Percentiles rank a stretch among this genome's conserved stretches.
Evolutionary conservation across 2,888 invertebrate genomes (phyloP).

Genomic region (Sinhomidia bicolor): DNA sequence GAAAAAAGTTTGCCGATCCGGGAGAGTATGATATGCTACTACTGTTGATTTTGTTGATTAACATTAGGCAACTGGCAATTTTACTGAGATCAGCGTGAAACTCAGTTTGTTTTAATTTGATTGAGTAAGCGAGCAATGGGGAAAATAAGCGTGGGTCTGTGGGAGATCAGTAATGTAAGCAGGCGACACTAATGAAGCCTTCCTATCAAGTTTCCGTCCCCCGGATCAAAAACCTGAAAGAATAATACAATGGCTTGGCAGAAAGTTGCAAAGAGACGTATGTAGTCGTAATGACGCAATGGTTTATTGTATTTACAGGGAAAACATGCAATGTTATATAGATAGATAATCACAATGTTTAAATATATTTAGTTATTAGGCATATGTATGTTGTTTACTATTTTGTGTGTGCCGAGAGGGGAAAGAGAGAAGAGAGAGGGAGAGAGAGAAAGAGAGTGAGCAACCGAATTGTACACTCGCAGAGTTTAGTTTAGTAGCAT

Average conservation of each 20-base stretch:
- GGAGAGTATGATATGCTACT: too few species aligned
- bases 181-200: background rate
- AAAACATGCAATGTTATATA: background rate
- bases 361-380: too few species aligned
- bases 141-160: background rate
- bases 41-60: background rate
- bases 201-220: background rate
- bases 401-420: background rate
- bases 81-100: background rate
- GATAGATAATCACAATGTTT: too few species aligned
- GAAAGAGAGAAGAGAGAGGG: background rate
- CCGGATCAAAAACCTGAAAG: background rate
- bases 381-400: background rate
- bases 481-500: slow-evolving; percentile 13
- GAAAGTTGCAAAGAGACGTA: slow-evolving; percentile 5
- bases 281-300: slow-evolving; percentile 35
- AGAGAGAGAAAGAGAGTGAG: slow-evolving; percentile 9
- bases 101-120: slow-evolving; percentile 19
- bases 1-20: too few species aligned
- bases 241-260: background rate
- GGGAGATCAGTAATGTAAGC: background rate
- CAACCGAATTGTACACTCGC: too few species aligned
- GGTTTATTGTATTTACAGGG: slow-evolving; percentile 24
- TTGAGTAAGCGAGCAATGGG: background rate
- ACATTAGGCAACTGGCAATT: background rate